Base-by-base conservation (phyloP, 2,797 vertebrate genomes). In the Poecilia gillii region DNA sequence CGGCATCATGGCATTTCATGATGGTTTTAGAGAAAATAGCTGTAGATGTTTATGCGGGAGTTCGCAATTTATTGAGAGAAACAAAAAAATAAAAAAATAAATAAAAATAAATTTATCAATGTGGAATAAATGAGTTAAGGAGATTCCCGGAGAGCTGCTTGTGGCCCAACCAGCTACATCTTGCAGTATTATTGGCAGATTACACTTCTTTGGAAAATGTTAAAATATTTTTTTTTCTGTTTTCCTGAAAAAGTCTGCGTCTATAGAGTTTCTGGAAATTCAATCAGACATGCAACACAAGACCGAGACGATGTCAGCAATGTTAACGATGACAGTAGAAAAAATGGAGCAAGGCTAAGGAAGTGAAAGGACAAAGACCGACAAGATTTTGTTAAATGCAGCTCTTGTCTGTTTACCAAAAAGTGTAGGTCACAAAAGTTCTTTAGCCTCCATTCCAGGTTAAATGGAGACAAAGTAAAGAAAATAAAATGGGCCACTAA, bases 1-100 rank as follows among this genome's bases (percentile, higher is more conserved):
- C 28, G 11, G 49, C 59, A 78, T 84, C 71, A 14, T 14, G 6
- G 33, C 57, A 3, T 36, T 3, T 11, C 3, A 57, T 25, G n/a
- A 23, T 45, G 66, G 28, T 16, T 13, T 23, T 41, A 41, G 23
- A 70, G 71, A 76, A 14, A 14, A 25, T n/a, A 3, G 66, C 68
- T 31, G 76, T 0, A 47, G 39, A 28, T 64, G 57, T 75, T 82
- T 57, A 76, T 49, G 43, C 33, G 39, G 66, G 9, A 28, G 13
- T 81, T 78, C 39, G 68, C 12, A 62, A 72, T 75, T 80, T 46
- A 83, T 57, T 81, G 25, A 73, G 7, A 47, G 49, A 51, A 51
- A 20, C 47, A 49, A 49, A 49, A 14, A 18, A 16, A 18, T 5
- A 49, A 49, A 20, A 0, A 51, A 23, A 51, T 41, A 41, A 41